A percentile compares a stretch with the other conserved stretches of the same genome.
These are phyloP conservation scores for Lichenostomus cassidix DNA, from an alignment of 2,113 vertebrate genomes.

Conservation along the genomic window DNA sequence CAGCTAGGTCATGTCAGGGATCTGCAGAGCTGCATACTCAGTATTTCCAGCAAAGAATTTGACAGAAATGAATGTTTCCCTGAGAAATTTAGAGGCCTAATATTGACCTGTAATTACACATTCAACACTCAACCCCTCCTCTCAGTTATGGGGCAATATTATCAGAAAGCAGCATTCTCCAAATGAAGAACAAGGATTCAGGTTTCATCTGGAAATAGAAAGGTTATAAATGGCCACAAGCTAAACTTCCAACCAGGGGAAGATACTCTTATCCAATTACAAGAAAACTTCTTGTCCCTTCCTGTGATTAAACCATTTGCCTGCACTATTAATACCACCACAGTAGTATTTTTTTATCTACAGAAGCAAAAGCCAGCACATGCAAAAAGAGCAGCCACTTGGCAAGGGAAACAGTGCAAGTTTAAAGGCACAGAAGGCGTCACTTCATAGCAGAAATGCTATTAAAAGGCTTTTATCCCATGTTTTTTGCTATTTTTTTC, in stretches of 20 bases:
- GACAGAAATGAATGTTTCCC: background rate
- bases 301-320: background rate
- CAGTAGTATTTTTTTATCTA: background rate
- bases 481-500: background rate
- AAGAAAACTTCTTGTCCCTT: background rate
- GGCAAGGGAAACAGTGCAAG: background rate
- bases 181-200: background rate
- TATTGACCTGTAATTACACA: background rate
- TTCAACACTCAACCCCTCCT: background rate
- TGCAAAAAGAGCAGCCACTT: background rate
- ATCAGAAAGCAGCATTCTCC: background rate
- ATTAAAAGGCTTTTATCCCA: background rate
- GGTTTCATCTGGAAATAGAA: slow-evolving; percentile 39
- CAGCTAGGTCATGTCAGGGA: background rate
- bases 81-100: background rate
- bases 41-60: background rate
- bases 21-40: background rate
- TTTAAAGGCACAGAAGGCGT: background rate
- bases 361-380: background rate
- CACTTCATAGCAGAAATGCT: background rate
- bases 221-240: slow-evolving; percentile 15
- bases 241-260: background rate
- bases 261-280: background rate
- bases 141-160: background rate
- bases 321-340: background rate